phyloP scores from a whole-genome alignment of 2,888 invertebrate genomes.

The Gandaritis pyraliata region DNA sequence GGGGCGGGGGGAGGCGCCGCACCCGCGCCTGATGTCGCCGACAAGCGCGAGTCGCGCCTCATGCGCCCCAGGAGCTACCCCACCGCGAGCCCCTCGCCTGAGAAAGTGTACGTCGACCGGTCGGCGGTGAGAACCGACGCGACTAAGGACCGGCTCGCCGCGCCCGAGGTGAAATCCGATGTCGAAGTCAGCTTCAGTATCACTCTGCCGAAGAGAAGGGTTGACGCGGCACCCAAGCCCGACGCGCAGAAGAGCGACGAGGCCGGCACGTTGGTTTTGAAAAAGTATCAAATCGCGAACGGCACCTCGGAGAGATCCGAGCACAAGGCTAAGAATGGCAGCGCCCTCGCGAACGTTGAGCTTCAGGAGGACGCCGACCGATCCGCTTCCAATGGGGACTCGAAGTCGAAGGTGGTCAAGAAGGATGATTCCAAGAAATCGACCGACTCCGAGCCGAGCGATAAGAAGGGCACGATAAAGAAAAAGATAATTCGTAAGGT shows the following conservation, averaged over 20 bases:
- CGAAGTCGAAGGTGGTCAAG: constrained; percentile 56
- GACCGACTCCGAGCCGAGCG: constrained; percentile 57
- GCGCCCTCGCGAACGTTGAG: constrained; percentile 53
- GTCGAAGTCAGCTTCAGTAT: constrained; percentile 79
- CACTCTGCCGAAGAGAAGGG: constrained; percentile 70
- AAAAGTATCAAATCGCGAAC: constrained; percentile 69
- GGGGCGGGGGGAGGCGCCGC: constrained; percentile 67
- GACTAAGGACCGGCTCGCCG: constrained; percentile 48
- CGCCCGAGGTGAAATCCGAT: constrained; percentile 61
- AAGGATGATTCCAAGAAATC: constrained; percentile 61
- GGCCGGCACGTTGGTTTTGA: constrained; percentile 58
- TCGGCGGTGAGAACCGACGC: constrained; percentile 53
- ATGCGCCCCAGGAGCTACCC: constrained; percentile 86
- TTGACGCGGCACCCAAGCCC: constrained; percentile 48
- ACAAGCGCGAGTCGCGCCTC: constrained; percentile 73
- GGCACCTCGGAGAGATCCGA: constrained; percentile 50
- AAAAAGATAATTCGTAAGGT: constrained; percentile 78
- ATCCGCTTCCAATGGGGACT: constrained; percentile 46
- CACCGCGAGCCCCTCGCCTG: constrained; percentile 73
- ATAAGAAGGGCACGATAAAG: constrained; percentile 75
- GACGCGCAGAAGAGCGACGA: constrained; percentile 49
- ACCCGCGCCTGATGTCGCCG: constrained; percentile 51
- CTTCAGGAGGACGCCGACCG: constrained; percentile 56
- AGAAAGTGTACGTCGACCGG: constrained; percentile 67
- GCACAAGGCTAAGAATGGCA: constrained; percentile 55